A percentile compares a stretch with the other conserved stretches of the same genome.
These are phyloP conservation scores for Apeltes quadracus DNA, from an alignment of 2,113 vertebrate species.

Conservation along the genomic window DNA sequence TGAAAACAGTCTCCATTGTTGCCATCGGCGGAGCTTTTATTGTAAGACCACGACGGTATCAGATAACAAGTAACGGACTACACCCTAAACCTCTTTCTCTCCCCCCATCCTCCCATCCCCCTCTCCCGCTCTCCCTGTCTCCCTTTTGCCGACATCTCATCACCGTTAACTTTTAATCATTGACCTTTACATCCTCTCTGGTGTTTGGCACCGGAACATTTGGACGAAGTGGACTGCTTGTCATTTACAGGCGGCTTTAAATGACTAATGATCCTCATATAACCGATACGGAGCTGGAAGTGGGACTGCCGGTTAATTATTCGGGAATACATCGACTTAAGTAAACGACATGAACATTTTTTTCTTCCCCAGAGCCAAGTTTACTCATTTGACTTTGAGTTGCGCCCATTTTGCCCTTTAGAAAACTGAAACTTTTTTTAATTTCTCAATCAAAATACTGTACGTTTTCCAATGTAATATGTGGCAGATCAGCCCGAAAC, in stretches of 20 bases:
- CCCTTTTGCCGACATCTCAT: conserved; percentile 32
- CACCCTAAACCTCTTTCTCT: conserved; percentile 47
- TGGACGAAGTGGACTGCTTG: not conserved
- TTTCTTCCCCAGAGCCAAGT: not conserved
- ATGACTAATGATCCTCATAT: too few relatives aligned
- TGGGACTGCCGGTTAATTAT: not conserved
- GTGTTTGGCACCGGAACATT: conserved; percentile 24
- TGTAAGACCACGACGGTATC: conserved; percentile 68
- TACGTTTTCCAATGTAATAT: not conserved
- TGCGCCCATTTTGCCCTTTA: too few relatives aligned
- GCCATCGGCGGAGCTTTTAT: conserved; percentile 66
- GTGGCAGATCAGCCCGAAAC: not conserved
- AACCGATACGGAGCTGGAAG: not conserved
- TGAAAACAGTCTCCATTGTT: conserved; percentile 75
- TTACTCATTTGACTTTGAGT: not conserved
- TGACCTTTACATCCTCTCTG: conserved; percentile 62
- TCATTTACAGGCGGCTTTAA: not conserved
- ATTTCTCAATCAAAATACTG: not conserved
- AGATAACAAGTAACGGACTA: conserved; percentile 81
- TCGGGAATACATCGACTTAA: not conserved
- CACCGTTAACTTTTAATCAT: conserved; percentile 70
- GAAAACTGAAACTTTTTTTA: not conserved
- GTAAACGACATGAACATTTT: too few relatives aligned
- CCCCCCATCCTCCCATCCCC: conserved; percentile 2
- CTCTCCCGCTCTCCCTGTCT: conserved; percentile 2